A percentile compares a stretch with the other conserved stretches of the same genome.
Conservation (phyloP, 1,140 invertebrate genomes). For the Aporrectodea caliginosa region DNA sequence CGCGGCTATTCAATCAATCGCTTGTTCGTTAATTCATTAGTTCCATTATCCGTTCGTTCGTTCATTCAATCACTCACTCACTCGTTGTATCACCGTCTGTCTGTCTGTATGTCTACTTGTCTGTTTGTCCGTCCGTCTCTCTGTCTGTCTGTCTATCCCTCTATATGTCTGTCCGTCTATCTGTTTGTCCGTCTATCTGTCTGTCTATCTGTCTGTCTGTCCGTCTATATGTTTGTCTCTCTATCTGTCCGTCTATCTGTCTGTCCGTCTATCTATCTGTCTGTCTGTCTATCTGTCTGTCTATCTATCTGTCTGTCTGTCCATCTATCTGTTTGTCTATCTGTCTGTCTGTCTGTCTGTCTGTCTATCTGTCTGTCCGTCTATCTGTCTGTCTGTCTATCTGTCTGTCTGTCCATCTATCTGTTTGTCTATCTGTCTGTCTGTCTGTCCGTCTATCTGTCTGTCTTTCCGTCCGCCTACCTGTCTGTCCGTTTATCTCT, state of each 20-base stretch:
- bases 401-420: neutral
- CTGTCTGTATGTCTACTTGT: neutral
- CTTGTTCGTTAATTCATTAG: too few relatives aligned
- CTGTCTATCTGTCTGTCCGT: too few relatives aligned
- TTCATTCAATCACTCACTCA: too few relatives aligned
- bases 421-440: neutral
- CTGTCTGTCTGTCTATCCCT: neutral
- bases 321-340: neutral
- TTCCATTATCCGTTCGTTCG: too few relatives aligned
- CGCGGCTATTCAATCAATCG: too few relatives aligned
- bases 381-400: neutral
- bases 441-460: too few relatives aligned
- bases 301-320: too few relatives aligned
- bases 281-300: constrained; percentile 1
- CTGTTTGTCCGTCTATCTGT: neutral
- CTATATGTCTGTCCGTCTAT: neutral
- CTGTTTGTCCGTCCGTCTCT: neutral
- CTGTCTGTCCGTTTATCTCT: neutral
- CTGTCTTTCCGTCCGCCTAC: neutral
- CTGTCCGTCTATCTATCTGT: neutral
- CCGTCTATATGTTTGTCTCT: too few relatives aligned
- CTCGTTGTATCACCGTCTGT: too few relatives aligned
- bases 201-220: neutral
- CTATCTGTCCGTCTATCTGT: neutral
- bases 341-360: neutral